phyloP scores from a whole-genome alignment of 2,888 invertebrate genomes.

The Glomeris marginata region DNA sequence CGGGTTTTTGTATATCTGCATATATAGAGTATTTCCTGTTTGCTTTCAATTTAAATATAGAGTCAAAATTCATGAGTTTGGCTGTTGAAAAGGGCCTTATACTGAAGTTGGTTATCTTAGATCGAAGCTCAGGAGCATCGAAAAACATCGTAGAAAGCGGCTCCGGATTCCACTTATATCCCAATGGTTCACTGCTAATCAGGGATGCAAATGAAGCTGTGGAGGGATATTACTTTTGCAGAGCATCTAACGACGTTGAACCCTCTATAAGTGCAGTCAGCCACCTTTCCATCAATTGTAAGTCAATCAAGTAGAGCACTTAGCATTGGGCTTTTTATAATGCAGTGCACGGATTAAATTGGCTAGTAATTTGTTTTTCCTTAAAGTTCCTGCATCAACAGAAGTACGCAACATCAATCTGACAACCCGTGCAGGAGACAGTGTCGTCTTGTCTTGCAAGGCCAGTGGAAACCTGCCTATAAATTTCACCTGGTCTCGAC shows the following conservation, averaged over 20 bases:
- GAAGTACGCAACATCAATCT: constrained; percentile 7
- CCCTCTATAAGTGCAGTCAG: constrained; percentile 11
- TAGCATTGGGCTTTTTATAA: background rate
- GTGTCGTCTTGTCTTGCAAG: constrained; percentile 12
- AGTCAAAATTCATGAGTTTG: no score
- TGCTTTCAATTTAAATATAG: no score
- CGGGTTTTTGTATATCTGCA: no score
- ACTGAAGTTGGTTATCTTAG: no score
- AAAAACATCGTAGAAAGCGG: constrained; percentile 4
- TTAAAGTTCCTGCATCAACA: constrained; percentile 13
- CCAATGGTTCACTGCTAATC: constrained; percentile 9
- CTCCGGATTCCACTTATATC: constrained; percentile 3
- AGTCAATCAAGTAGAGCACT: background rate
- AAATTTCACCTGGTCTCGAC: constrained; percentile 14
- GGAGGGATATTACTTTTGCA: constrained; percentile 12
- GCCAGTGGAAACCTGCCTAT: constrained; percentile 14
- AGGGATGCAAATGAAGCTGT: background rate
- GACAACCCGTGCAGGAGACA: constrained; percentile 8
- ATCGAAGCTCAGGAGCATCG: constrained; percentile 7
- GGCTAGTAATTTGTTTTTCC: background rate
- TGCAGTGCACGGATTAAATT: background rate
- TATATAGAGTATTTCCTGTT: no score
- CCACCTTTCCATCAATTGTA: constrained; percentile 13
- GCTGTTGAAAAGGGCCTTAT: no score
- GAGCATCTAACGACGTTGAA: constrained; percentile 10